A percentile compares a stretch with the other conserved stretches of the same genome.
phyloP scores from a whole-genome alignment of 1,140 invertebrate genomes.

The Aphis gossypii region DNA sequence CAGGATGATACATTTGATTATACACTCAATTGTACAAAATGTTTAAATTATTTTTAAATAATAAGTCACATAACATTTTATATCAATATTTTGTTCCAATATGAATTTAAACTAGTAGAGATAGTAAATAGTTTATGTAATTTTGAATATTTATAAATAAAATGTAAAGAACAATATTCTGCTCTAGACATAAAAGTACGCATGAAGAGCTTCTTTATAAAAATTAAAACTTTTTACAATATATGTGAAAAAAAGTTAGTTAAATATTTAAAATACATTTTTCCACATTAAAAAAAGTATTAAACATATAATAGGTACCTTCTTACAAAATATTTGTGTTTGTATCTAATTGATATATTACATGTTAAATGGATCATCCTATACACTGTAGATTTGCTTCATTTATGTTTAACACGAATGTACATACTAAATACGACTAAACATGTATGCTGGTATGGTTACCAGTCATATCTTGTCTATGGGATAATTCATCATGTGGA shows the following conservation, averaged over 20 bases:
- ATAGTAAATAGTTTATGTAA: neutral
- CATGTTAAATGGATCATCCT: neutral
- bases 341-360: neutral
- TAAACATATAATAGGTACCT: too few relatives aligned
- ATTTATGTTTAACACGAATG: neutral
- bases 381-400: neutral
- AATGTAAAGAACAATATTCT: neutral
- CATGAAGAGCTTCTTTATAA: too few relatives aligned
- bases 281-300: neutral
- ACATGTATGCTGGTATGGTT: neutral
- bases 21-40: neutral
- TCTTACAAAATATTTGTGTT: neutral
- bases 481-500: conserved; percentile 29
- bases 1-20: neutral
- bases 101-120: neutral
- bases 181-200: neutral
- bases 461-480: conserved; percentile 18
- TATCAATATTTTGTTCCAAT: neutral
- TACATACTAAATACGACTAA: neutral
- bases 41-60: neutral
- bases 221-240: neutral
- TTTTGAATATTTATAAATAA: neutral
- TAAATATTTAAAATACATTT: neutral
- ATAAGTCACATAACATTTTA: neutral
- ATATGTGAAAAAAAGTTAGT: neutral